Conservation (phyloP, 2,113 vertebrate species). For the Bucco capensis region DNA sequence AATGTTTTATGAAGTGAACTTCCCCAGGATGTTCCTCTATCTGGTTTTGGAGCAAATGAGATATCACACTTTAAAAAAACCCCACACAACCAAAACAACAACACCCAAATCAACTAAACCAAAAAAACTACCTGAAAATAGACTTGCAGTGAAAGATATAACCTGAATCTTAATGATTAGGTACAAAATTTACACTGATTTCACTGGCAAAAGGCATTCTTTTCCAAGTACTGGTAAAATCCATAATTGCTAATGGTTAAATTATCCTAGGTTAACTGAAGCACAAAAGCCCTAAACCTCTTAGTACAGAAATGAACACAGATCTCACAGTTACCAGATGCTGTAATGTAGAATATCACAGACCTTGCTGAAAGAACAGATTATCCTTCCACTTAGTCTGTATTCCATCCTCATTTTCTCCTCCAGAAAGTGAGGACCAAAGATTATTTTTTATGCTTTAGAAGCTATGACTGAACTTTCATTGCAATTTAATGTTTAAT, state of each 20-base stretch:
- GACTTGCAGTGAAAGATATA: not conserved
- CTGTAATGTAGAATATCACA: not conserved
- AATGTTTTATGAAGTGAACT: not conserved
- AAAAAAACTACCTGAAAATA: not conserved
- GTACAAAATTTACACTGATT: not conserved
- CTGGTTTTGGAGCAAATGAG: not conserved
- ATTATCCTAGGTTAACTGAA: not conserved
- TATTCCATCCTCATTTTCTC: not conserved
- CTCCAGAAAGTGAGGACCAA: not conserved
- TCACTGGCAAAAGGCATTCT: not conserved
- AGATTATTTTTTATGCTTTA: constrained; percentile 43
- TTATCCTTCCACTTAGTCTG: not conserved
- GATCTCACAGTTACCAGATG: not conserved
- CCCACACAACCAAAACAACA: no score
- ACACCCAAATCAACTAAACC: not conserved
- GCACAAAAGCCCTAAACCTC: not conserved
- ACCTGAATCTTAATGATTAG: not conserved
- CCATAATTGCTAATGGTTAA: not conserved
- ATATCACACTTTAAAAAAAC: not conserved
- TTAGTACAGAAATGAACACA: not conserved
- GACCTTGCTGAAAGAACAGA: not conserved
- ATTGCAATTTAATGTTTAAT: constrained; percentile 65
- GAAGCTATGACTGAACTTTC: constrained; percentile 28
- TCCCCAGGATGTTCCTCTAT: not conserved
- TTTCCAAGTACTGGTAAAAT: not conserved